A percentile compares a stretch with the other conserved stretches of the same genome.
phyloP scores from a whole-genome alignment of 2,888 invertebrate genomes.

The Netelia melanura region DNA sequence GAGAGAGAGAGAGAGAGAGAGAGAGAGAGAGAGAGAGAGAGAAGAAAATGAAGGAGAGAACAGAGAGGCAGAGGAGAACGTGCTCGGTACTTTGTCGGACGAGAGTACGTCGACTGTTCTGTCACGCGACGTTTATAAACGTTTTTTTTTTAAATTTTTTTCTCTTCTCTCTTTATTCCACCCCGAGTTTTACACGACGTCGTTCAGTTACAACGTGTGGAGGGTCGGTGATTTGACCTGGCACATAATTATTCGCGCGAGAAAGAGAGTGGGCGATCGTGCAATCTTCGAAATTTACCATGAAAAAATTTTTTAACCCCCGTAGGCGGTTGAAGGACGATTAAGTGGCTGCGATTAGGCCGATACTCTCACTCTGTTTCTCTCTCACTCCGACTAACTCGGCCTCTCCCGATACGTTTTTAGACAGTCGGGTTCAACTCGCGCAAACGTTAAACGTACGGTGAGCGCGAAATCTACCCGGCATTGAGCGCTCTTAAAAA shows the following conservation, averaged over 20 bases:
- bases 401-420: too few species aligned
- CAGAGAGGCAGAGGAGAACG: background rate
- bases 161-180: background rate
- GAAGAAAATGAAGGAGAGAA: background rate
- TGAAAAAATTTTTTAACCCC: conserved; percentile 56
- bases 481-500: conserved; percentile 56
- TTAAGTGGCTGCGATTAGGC: conserved; percentile 66
- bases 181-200: conserved; percentile 10
- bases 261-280: conserved; percentile 45
- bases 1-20: background rate
- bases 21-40: background rate
- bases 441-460: conserved; percentile 21
- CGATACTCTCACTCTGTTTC: background rate
- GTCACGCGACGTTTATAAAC: conserved; percentile 68
- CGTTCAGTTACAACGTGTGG: conserved; percentile 32
- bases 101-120: conserved; percentile 4
- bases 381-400: background rate
- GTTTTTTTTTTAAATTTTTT: conserved; percentile 57
- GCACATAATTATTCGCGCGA: conserved; percentile 54
- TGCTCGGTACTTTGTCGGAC: conserved; percentile 46
- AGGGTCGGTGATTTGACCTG: conserved; percentile 43
- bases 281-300: conserved; percentile 70
- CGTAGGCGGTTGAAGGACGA: conserved; percentile 61
- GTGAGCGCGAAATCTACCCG: conserved; percentile 13
- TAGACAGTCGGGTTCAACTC: too few species aligned